Conservation (phyloP, 1,140 invertebrate genomes). For the Acromyrmex echinatior region DNA sequence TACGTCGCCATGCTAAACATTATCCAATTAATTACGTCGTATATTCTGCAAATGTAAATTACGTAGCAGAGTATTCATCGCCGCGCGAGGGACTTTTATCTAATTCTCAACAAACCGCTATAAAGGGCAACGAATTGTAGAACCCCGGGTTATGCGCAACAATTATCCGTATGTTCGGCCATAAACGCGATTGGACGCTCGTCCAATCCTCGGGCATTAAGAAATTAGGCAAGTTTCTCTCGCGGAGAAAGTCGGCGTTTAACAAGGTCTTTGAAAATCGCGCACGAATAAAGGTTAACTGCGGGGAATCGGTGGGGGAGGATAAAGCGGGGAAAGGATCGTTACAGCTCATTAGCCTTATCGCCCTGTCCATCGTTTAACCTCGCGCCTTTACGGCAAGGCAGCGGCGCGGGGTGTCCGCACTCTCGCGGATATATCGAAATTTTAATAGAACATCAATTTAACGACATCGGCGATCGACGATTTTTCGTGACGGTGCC, state of each 20-base stretch:
- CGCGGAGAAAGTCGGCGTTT: conserved; percentile 66
- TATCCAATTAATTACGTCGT: conserved; percentile 20
- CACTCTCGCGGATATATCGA: conserved; percentile 56
- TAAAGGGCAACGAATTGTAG: conserved; percentile 42
- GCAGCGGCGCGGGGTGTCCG: conserved; percentile 40
- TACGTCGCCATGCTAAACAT: neutral
- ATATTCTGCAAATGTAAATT: conserved; percentile 43
- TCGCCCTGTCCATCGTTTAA: conserved; percentile 75
- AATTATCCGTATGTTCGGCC: conserved; percentile 52
- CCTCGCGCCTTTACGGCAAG: conserved; percentile 68
- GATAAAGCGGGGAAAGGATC: conserved; percentile 75
- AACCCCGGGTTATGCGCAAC: conserved; percentile 48
- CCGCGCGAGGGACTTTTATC: conserved; percentile 3
- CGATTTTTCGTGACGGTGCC: conserved; percentile 47
- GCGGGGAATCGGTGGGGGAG: conserved; percentile 23
- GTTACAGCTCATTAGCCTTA: conserved; percentile 77
- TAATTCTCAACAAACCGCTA: conserved; percentile 33
- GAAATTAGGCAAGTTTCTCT: conserved; percentile 65
- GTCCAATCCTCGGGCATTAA: conserved; percentile 18
- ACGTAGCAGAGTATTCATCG: neutral
- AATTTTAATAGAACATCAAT: conserved; percentile 74
- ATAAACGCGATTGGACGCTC: conserved; percentile 50
- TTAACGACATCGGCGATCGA: conserved; percentile 46
- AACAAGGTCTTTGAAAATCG: conserved; percentile 73
- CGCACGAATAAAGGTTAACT: conserved; percentile 74